A percentile compares a stretch with the other conserved stretches of the same genome.
Conservation (phyloP, 2,113 vertebrate genomes). For the Oncorhynchus clarkii region DNA sequence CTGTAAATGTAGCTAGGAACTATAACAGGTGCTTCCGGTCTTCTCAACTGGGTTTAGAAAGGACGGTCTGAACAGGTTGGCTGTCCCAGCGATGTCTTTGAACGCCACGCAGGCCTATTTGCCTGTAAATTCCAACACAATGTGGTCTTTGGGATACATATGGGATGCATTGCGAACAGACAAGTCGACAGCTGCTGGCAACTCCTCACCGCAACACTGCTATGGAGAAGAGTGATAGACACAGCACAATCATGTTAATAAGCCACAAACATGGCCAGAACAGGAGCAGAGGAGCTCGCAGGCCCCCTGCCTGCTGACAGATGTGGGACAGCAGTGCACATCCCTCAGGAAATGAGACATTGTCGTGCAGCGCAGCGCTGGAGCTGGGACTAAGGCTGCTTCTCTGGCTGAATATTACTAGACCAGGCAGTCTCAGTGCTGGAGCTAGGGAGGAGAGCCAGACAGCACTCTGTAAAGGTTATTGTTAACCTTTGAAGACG, state of each 20-base stretch:
- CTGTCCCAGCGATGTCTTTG: no score
- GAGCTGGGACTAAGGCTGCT: neutral
- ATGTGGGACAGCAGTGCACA: slow-evolving; percentile 12
- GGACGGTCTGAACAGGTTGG: no score
- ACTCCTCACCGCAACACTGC: slow-evolving; percentile 49
- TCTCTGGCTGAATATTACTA: neutral
- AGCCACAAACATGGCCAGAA: slow-evolving; percentile 54
- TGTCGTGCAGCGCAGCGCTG: neutral
- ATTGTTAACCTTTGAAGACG: neutral
- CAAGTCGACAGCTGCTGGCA: slow-evolving; percentile 7
- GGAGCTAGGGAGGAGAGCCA: neutral
- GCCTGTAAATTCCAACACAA: slow-evolving; percentile 32
- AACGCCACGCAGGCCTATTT: no score
- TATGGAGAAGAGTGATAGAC: slow-evolving; percentile 52
- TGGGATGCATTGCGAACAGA: slow-evolving; percentile 51
- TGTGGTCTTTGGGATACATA: slow-evolving; percentile 51
- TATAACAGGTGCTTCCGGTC: no score
- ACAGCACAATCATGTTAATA: slow-evolving; percentile 61
- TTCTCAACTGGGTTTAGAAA: no score
- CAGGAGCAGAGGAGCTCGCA: slow-evolving; percentile 23
- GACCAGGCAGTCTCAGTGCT: neutral
- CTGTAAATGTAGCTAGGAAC: no score
- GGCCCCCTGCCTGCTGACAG: slow-evolving; percentile 15
- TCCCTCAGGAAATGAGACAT: slow-evolving; percentile 35
- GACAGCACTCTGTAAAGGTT: neutral